These are phyloP conservation scores for Pardalotus punctatus DNA, from an alignment of 2,113 vertebrate species.

Conservation along the genomic window DNA sequence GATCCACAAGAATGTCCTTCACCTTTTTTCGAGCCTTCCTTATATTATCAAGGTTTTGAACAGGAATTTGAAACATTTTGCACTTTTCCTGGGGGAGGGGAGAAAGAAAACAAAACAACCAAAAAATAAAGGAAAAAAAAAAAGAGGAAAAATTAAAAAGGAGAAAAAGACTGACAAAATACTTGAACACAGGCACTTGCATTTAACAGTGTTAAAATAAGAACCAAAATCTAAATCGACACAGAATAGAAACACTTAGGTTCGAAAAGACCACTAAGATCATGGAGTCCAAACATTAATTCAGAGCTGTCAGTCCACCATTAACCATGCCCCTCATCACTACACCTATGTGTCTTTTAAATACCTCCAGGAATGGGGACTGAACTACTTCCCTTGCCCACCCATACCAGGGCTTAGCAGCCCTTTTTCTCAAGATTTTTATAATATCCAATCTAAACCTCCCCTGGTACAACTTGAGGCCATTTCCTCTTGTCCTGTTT, in stretches of 20 bases:
- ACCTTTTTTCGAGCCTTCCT: conserved; percentile 85
- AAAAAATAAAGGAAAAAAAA: background rate
- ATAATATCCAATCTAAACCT: background rate
- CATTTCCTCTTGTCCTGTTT: background rate
- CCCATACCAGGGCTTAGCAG: background rate
- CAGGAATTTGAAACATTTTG: conserved; percentile 89
- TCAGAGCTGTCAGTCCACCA: background rate
- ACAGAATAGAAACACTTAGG: background rate
- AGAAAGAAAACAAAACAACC: background rate
- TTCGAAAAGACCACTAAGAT: background rate
- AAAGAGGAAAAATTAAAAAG: background rate
- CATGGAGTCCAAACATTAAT: background rate
- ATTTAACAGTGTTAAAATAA: background rate
- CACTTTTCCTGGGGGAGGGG: conserved; percentile 54
- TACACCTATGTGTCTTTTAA: background rate
- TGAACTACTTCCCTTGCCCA: background rate
- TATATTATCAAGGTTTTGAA: conserved; percentile 85
- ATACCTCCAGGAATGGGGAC: background rate
- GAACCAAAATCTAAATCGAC: background rate
- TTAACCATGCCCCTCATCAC: background rate
- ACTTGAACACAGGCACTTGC: background rate
- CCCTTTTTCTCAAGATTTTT: background rate
- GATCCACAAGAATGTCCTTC: conserved; percentile 84
- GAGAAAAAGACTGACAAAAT: background rate
- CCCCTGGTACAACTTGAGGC: background rate